These are phyloP conservation scores for Craniophora ligustri DNA, from an alignment of 2,888 invertebrate genomes.

Conservation along the genomic window DNA sequence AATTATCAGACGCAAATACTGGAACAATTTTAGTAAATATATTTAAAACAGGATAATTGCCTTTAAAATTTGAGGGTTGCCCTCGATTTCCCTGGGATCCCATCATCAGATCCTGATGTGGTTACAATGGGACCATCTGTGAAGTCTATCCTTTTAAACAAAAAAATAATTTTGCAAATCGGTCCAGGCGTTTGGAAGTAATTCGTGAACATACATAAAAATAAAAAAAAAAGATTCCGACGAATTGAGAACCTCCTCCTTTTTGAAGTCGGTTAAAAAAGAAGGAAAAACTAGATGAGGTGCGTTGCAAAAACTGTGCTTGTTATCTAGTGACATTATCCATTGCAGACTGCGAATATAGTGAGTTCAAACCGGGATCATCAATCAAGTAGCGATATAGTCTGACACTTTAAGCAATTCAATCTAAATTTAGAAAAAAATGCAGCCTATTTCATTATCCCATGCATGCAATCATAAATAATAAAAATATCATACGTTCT, in stretches of 20 bases:
- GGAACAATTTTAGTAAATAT: no score
- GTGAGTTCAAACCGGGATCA: conserved; percentile 19
- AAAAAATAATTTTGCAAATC: no score
- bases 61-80: no score
- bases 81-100: no score
- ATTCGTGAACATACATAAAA: conserved; percentile 1
- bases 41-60: no score
- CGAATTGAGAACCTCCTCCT: not conserved
- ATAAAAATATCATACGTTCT: not conserved
- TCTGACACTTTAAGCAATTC: conserved; percentile 18
- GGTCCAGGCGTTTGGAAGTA: no score
- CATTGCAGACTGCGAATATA: conserved; percentile 8
- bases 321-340: conserved; percentile 16
- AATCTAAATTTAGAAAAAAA: conserved; percentile 1
- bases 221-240: conserved; percentile 15
- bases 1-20: no score
- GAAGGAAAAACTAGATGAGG: conserved; percentile 5
- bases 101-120: no score
- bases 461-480: not conserved
- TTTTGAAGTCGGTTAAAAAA: no score
- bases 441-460: not conserved
- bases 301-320: conserved; percentile 15
- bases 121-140: no score
- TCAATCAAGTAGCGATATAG: conserved; percentile 36
- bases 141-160: no score